Base-by-base conservation (phyloP, 2,797 vertebrate species). In the Sebastes ruberrimus region DNA sequence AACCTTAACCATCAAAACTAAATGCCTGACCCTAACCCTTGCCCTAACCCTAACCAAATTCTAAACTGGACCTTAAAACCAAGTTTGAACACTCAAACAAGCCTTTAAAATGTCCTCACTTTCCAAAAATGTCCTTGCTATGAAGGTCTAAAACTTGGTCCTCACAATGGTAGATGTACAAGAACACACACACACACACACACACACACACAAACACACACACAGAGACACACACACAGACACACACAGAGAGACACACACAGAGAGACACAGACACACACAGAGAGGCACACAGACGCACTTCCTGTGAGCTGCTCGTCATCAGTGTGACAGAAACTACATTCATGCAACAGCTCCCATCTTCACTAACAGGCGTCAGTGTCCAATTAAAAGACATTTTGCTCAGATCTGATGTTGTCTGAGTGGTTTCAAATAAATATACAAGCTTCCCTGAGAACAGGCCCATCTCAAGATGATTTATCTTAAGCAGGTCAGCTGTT, bases 281-380 rank as follows among this genome's bases (percentile, higher is more conserved):
- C 59, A 18, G 13, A 18, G 2, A 73, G 61, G 1, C 28, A 28
- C 28, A 53, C 49, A 35, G 2, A 20, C 79, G 76, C 56, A 27
- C 71, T 55, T 75, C 70, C 30, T 81, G 76, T 59, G 56, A 72
- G 62, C 59, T 59, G 57, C 55, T 65, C 60, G n/a, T 75, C 76
- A 67, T 57, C 72, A 75, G 35, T 46, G 60, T 56, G 71, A 76
- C 59, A 73, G 61, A 76, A 66, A 25, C 25, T 10, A 62, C 16
- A 68, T 72, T 16, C 61, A 72, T 25, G 42, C 42, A 53, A 8
- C 61, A 73, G 59, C 46, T 6, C 1, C 20, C n/a, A 27, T 32
- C 65, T 49, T 14, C 71, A 57, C 25, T n/a, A 30, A 25, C 79
- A 64, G 53, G 57, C 27, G 46, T 20, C 5, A 49, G 46, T 20